Conservation (phyloP, 1,140 invertebrate genomes). For the Procambarus clarkii region DNA sequence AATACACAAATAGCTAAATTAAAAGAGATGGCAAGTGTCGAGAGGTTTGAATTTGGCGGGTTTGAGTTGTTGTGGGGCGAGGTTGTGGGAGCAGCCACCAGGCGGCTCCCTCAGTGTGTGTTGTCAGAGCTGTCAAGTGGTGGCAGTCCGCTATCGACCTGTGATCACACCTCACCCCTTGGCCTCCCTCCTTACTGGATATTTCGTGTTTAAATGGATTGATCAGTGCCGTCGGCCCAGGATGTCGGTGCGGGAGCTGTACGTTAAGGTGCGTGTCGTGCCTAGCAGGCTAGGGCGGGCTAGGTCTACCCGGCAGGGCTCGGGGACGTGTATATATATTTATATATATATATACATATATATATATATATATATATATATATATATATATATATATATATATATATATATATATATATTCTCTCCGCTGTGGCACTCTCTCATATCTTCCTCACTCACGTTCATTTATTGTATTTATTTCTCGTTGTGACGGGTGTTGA, state of each 20-base stretch:
- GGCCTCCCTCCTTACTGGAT: not conserved
- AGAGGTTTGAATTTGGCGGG: not conserved
- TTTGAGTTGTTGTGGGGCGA: not conserved
- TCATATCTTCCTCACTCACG: too few species aligned
- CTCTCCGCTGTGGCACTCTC: too few species aligned
- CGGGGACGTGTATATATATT: too few species aligned
- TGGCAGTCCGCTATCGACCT: constrained; percentile 8
- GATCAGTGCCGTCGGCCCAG: not conserved
- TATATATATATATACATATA: too few species aligned
- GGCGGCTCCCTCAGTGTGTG: not conserved
- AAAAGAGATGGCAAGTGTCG: too few species aligned
- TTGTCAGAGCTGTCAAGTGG: constrained; percentile 12
- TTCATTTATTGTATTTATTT: too few species aligned
- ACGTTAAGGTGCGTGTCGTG: not conserved
- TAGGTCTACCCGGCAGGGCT: not conserved
- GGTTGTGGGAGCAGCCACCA: not conserved
- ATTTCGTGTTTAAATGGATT: not conserved
- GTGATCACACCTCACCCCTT: not conserved
- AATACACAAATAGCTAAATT: too few species aligned
- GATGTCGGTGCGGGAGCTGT: constrained; percentile 11
- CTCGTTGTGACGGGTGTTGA: too few species aligned
- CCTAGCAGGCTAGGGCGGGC: not conserved
- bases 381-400: too few species aligned
- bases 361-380: too few species aligned
- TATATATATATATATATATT: too few species aligned